Base-by-base conservation (phyloP, 2,113 vertebrate genomes). In the Oreotrochilus melanogaster region DNA sequence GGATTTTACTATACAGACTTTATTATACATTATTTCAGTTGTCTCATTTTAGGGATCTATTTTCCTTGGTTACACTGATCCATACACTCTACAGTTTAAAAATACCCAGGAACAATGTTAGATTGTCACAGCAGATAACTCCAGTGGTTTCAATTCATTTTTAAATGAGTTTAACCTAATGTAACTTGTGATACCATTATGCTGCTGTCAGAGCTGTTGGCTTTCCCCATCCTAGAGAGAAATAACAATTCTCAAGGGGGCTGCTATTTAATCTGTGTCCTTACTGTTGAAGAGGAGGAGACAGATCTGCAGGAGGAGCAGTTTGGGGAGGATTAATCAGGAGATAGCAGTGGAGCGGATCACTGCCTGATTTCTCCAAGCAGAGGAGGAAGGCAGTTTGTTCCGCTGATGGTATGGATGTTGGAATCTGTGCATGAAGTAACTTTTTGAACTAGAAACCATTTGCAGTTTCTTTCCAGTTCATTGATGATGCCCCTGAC, bases 171-270 rank as follows among this genome's bases (percentile, higher is more conserved):
- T 27, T 15, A 5, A 53, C 14, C 14, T 7, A 4, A 21, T 3
- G 14, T 23, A n/a, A 21, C 30, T 43, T 2, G 8, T 11, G 14
- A 10, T 18, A 5, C 39, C 2, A 0, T 39, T 19, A 1, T 4
- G n/a, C 9, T 43, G 65, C 64, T 47, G 33, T 21, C 33, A 0
- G 5, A 37, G 74, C 43, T 48, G 37, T 18, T 10, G 75, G 60
- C 31, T 81, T 37, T 43, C 28, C 84, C 74, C 53, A 9, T 15
- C 21, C 62, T 28, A 5, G 37, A 9, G 17, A 25, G 51, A 23
- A 53, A 10, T 23, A 16, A 10, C 21, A 16, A 0, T 43, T 60
- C 48, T 64, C 22, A 8, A 2, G 43, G 25, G 13, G 23, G 21
- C 0, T 47, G 35, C 1, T 7, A 1, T 61, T 43, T 18, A 2